phyloP scores from a whole-genome alignment of 2,113 vertebrate species.

The Myrmophylax atrothorax region DNA sequence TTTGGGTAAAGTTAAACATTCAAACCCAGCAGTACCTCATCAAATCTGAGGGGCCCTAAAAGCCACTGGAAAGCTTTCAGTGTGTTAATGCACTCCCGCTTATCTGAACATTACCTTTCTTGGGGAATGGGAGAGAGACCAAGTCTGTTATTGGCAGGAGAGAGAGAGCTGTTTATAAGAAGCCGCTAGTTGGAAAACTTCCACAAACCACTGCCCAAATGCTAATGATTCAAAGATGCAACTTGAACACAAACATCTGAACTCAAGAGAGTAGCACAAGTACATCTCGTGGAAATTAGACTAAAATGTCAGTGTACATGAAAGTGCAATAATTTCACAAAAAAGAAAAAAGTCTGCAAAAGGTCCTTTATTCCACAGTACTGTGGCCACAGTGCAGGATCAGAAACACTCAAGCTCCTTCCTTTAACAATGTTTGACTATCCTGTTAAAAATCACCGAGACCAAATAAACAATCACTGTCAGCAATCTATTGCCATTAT shows the following conservation, averaged over 20 bases:
- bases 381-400: background rate
- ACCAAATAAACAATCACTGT: background rate
- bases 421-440: background rate
- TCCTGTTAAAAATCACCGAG: background rate
- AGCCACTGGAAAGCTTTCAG: too few species aligned
- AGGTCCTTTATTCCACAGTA: background rate
- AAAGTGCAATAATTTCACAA: background rate
- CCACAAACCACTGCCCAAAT: constrained; percentile 25
- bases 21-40: too few species aligned
- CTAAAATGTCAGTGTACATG: background rate
- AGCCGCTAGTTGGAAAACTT: background rate
- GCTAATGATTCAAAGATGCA: constrained; percentile 41
- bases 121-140: constrained; percentile 25
- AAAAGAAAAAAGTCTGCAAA: background rate
- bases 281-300: constrained; percentile 18
- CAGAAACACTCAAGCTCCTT: background rate
- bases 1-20: too few species aligned
- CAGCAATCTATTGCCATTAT: background rate
- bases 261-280: background rate
- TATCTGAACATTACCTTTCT: constrained; percentile 57
- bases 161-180: constrained; percentile 1
- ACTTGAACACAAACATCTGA: constrained; percentile 41
- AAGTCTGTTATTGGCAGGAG: constrained; percentile 22
- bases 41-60: too few species aligned
- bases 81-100: background rate